Percentiles rank a stretch among this genome's conserved stretches.
Conservation (phyloP, 2,797 vertebrate genomes). For the Pelobates cultripes region DNA sequence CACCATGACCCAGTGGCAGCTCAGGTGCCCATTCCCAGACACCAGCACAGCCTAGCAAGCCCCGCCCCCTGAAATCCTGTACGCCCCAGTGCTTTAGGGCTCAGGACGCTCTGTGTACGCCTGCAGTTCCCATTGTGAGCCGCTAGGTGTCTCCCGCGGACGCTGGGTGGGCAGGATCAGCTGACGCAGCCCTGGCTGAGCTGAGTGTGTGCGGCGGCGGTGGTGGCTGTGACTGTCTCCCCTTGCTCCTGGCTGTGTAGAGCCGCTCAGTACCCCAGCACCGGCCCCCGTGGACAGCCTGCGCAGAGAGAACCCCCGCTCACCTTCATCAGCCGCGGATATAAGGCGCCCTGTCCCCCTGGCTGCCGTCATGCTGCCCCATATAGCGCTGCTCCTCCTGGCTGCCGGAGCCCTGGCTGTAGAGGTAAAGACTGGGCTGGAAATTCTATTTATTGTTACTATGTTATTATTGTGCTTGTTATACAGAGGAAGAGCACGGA, state of each 20-base stretch:
- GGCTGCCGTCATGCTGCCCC: constrained; percentile 38
- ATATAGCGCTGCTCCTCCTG: constrained; percentile 35
- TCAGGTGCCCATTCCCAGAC: no score
- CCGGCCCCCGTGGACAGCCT: constrained; percentile 15
- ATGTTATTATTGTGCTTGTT: not conserved
- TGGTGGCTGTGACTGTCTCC: constrained; percentile 1
- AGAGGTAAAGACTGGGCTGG: constrained; percentile 33
- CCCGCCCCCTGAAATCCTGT: not conserved
- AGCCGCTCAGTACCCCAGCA: constrained; percentile 10
- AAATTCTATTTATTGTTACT: not conserved
- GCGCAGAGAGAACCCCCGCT: not conserved
- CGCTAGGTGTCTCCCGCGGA: constrained; percentile 11
- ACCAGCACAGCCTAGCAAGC: not conserved
- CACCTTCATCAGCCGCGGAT: not conserved
- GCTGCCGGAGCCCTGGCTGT: constrained; percentile 38
- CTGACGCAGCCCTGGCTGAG: constrained; percentile 40
- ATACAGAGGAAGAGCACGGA: not conserved
- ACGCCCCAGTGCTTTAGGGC: no score
- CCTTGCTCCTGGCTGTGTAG: not conserved
- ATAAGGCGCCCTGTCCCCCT: not conserved
- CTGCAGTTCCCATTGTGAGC: not conserved
- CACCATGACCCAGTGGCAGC: no score
- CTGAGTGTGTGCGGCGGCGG: constrained; percentile 19
- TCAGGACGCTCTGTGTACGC: not conserved
- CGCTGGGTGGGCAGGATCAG: constrained; percentile 41